phyloP scores from a whole-genome alignment of 2,797 vertebrate genomes.

The Hozukius guyotensis region DNA sequence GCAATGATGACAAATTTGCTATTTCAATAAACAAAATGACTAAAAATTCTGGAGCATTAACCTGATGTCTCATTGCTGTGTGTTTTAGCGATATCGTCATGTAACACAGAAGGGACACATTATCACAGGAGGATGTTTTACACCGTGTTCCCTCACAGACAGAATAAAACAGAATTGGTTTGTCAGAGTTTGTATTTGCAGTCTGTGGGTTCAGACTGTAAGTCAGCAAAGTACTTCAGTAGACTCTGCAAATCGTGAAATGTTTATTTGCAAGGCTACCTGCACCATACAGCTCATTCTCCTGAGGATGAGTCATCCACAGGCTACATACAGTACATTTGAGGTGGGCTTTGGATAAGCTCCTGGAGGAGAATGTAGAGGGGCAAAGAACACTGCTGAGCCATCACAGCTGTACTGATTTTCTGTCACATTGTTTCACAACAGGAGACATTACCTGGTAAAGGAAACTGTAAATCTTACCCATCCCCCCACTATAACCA shows the following conservation, averaged over 20 bases:
- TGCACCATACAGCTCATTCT: slow-evolving; percentile 74
- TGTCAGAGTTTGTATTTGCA: slow-evolving; percentile 51
- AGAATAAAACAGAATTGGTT: slow-evolving; percentile 24
- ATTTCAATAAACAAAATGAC: slow-evolving; percentile 70
- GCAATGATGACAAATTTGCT: slow-evolving; percentile 74
- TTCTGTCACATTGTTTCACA: slow-evolving; percentile 82
- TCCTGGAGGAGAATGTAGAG: slow-evolving; percentile 71
- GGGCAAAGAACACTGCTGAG: slow-evolving; percentile 76
- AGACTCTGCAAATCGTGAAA: slow-evolving; percentile 68
- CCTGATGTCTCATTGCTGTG: slow-evolving; percentile 29
- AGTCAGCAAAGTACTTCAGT: slow-evolving; percentile 69
- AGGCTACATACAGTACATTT: slow-evolving; percentile 74
- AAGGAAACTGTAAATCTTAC: slow-evolving; percentile 74
- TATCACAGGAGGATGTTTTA: slow-evolving; percentile 28
- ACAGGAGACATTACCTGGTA: slow-evolving; percentile 78
- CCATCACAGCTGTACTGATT: slow-evolving; percentile 80
- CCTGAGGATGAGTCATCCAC: slow-evolving; percentile 82
- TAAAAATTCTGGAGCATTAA: slow-evolving; percentile 35
- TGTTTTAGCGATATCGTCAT: slow-evolving; percentile 21
- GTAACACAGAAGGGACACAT: slow-evolving; percentile 36
- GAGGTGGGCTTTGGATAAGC: slow-evolving; percentile 75
- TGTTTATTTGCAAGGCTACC: slow-evolving; percentile 81
- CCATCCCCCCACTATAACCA: slow-evolving; percentile 54
- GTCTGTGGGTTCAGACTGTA: slow-evolving; percentile 55
- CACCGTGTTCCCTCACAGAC: slow-evolving; percentile 5